These are phyloP conservation scores for Cyprinodon tularosa DNA, from an alignment of 2,113 vertebrate genomes.

Conservation along the genomic window DNA sequence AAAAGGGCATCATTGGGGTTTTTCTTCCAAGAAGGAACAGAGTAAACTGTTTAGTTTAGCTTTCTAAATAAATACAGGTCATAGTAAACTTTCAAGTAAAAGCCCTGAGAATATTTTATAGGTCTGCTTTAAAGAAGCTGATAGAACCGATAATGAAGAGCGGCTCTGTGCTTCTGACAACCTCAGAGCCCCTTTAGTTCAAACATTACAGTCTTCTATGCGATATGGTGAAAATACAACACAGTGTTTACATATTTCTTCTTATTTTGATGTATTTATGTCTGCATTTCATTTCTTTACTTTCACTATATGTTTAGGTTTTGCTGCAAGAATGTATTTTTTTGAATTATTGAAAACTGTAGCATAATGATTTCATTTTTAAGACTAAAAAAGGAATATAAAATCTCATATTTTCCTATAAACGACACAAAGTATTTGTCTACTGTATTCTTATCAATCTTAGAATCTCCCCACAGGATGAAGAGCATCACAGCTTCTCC, in stretches of 20 bases:
- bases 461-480: background rate
- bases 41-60: background rate
- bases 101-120: constrained; percentile 1
- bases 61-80: background rate
- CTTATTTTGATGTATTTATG: background rate
- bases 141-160: background rate
- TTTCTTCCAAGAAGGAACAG: background rate
- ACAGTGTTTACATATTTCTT: background rate
- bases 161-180: background rate
- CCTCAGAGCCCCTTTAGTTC: background rate
- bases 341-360: no score
- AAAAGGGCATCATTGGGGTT: background rate
- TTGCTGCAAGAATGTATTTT: background rate
- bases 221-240: background rate
- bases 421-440: background rate
- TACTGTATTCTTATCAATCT: background rate
- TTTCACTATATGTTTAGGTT: background rate
- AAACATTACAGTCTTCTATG: background rate
- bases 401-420: background rate
- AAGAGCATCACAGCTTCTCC: no score
- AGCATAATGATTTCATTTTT: background rate
- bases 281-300: no score
- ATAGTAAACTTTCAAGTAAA: background rate
- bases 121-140: background rate
- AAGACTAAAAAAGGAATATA: background rate